Percentiles rank a stretch among this genome's conserved stretches.
These are phyloP conservation scores for Saccopteryx leptura DNA, from an alignment of 2,113 vertebrate species.

Conservation along the genomic window DNA sequence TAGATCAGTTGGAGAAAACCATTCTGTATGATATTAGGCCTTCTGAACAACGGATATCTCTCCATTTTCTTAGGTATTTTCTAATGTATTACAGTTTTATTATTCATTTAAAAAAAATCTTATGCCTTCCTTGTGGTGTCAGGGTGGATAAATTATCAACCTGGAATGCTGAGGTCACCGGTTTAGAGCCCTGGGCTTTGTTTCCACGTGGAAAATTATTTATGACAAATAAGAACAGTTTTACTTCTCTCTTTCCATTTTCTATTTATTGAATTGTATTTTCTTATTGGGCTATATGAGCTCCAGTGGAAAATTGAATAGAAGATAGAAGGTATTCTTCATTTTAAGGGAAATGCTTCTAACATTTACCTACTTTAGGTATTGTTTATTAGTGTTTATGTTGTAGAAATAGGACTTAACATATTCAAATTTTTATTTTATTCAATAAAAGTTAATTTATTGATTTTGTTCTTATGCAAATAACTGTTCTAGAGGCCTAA, in stretches of 20 bases:
- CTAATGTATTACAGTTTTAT: background rate
- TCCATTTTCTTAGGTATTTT: background rate
- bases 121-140: too few relatives aligned
- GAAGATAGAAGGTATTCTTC: background rate
- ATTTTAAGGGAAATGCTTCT: background rate
- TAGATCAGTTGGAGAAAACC: background rate
- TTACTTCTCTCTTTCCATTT: constrained; percentile 41
- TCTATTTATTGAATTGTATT: constrained; percentile 7
- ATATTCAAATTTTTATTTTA: constrained; percentile 1
- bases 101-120: constrained; percentile 7
- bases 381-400: background rate
- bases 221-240: background rate
- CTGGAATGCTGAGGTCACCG: too few relatives aligned
- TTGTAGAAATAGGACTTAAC: background rate
- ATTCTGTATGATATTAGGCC: background rate
- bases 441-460: background rate
- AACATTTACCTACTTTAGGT: background rate
- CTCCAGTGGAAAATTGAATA: background rate
- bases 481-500: background rate
- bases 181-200: background rate
- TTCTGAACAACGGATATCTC: background rate
- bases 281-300: background rate
- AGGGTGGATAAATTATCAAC: too few relatives aligned
- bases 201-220: constrained; percentile 46
- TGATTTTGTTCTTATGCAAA: background rate